These are phyloP conservation scores for Watsonalla binaria DNA, from an alignment of 2,888 invertebrate species.

Conservation along the genomic window DNA sequence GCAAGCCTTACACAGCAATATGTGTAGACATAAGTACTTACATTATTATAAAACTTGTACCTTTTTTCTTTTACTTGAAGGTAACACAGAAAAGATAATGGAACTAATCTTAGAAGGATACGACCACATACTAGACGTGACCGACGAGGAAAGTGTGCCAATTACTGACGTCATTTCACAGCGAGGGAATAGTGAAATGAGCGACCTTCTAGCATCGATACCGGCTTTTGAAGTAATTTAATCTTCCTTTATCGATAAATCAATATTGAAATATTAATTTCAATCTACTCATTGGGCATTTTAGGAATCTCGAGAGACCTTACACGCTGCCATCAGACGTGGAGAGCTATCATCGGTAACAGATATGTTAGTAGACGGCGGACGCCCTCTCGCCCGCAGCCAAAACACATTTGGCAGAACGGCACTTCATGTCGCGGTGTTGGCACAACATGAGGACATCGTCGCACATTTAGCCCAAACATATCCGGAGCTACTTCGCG, in stretches of 20 bases:
- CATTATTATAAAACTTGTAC: background rate
- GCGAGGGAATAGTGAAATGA: conserved; percentile 83
- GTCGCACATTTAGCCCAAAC: conserved; percentile 86
- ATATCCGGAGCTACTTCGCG: conserved; percentile 84
- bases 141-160: conserved; percentile 83
- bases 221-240: conserved; percentile 84
- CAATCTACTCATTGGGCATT: conserved; percentile 1
- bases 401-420: conserved; percentile 87
- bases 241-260: background rate
- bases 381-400: conserved; percentile 55
- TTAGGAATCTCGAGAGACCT: conserved; percentile 86
- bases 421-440: conserved; percentile 91
- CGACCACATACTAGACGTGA: conserved; percentile 89
- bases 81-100: conserved; percentile 66
- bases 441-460: conserved; percentile 89
- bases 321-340: conserved; percentile 83
- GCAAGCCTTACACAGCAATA: too few relatives aligned
- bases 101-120: conserved; percentile 89
- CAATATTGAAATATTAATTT: too few relatives aligned
- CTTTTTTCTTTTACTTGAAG: conserved; percentile 26
- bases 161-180: conserved; percentile 84
- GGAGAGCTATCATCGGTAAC: conserved; percentile 81
- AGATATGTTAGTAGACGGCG: conserved; percentile 73
- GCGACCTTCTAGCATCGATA: conserved; percentile 84
- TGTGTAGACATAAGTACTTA: too few relatives aligned